A percentile compares a stretch with the other conserved stretches of the same genome.
phyloP scores from a whole-genome alignment of 2,888 invertebrate species.

The Sicus ferrugineus region DNA sequence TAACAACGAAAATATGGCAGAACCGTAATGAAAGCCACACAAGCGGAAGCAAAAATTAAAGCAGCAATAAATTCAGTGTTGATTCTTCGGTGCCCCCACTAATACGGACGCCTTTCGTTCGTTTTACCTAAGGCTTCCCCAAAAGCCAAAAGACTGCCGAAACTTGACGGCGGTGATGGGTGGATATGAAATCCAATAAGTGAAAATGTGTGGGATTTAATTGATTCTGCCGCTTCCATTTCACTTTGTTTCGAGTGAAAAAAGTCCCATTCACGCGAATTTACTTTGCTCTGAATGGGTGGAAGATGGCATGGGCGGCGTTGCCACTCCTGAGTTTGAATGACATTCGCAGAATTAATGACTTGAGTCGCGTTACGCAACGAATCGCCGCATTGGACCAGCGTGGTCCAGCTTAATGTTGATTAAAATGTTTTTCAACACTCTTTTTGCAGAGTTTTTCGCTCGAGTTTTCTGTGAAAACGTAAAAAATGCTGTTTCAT shows the following conservation, averaged over 20 bases:
- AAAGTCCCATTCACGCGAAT: constrained; percentile 22
- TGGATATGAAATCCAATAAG: constrained; percentile 31
- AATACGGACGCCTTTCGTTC: not conserved
- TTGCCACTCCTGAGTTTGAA: constrained; percentile 31
- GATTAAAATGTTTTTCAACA: constrained; percentile 34
- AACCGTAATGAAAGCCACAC: not conserved
- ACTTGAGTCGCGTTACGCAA: constrained; percentile 21
- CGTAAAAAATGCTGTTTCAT: constrained; percentile 34
- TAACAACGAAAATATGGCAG: not conserved
- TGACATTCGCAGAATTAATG: constrained; percentile 32
- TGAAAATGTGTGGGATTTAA: constrained; percentile 33
- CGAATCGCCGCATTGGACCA: constrained; percentile 9
- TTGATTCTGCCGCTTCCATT: constrained; percentile 32
- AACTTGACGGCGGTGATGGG: constrained; percentile 23
- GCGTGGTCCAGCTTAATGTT: constrained; percentile 33
- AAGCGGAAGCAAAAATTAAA: not conserved
- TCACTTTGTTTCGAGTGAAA: constrained; percentile 4
- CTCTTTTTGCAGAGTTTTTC: not conserved
- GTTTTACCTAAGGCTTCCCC: not conserved
- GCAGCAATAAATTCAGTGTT: constrained; percentile 8
- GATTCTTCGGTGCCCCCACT: not conserved
- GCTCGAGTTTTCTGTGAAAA: not conserved
- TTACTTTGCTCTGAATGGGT: constrained; percentile 3
- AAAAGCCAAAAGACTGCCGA: not conserved
- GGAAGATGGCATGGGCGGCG: not conserved